Conservation (phyloP, 2,797 vertebrate genomes). For the Moxostoma hubbsi region DNA sequence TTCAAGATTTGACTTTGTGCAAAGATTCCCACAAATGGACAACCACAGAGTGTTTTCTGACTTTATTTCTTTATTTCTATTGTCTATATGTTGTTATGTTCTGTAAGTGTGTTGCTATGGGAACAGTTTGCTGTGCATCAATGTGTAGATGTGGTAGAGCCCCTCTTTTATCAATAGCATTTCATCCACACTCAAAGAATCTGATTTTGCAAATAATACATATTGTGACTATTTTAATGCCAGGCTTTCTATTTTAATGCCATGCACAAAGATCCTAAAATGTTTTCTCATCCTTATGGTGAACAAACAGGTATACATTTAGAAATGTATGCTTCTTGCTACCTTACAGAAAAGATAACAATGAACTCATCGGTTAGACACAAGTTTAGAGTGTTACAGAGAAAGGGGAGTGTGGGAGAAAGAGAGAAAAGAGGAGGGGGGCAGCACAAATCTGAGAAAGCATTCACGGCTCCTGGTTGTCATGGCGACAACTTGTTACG, state of each 20-base stretch:
- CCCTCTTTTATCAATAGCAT: constrained; percentile 8
- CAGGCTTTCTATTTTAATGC: not conserved
- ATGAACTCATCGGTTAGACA: not conserved
- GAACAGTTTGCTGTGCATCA: constrained; percentile 42
- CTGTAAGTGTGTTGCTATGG: constrained; percentile 57
- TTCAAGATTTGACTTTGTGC: not conserved
- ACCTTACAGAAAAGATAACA: not conserved
- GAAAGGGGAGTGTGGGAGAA: constrained; percentile 77
- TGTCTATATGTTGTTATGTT: constrained; percentile 23
- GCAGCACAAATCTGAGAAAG: constrained; percentile 70
- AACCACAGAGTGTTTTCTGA: not conserved
- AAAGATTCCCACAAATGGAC: not conserved
- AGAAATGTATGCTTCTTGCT: not conserved
- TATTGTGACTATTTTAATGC: not conserved
- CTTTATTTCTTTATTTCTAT: not conserved
- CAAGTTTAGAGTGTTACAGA: constrained; percentile 90
- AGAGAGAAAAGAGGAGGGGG: constrained; percentile 64
- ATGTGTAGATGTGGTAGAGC: not conserved
- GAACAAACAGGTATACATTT: too few species aligned
- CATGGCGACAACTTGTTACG: constrained; percentile 78
- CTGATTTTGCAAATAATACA: not conserved
- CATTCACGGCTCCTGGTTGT: constrained; percentile 79
- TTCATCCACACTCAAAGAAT: not conserved
- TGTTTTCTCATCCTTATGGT: not conserved
- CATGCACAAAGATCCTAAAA: not conserved